phyloP scores from a whole-genome alignment of 2,113 vertebrate species.

The Crypturellus undulatus region DNA sequence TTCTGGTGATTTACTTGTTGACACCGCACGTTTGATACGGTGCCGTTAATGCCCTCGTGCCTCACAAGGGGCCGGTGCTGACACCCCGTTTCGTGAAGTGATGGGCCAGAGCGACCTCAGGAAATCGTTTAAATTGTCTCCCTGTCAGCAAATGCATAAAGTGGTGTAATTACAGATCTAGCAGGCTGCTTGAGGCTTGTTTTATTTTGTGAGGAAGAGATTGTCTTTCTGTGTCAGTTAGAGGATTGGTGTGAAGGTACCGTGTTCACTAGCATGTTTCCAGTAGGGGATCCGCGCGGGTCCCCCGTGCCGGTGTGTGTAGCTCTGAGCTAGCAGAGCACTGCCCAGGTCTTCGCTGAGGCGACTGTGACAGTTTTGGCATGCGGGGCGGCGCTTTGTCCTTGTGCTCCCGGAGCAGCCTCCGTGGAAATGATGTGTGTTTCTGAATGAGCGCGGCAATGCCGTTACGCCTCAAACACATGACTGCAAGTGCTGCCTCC shows the following conservation, averaged over 20 bases:
- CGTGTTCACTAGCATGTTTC: background rate
- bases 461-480: slow-evolving; percentile 4
- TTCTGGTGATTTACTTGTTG: slow-evolving; percentile 83
- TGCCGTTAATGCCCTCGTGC: slow-evolving; percentile 80
- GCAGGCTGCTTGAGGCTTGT: background rate
- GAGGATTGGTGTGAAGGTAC: background rate
- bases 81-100: background rate
- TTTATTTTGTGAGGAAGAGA: background rate
- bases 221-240: background rate
- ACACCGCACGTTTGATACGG: slow-evolving; percentile 75
- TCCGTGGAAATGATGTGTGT: slow-evolving; percentile 7
- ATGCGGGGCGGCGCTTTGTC: background rate
- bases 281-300: background rate
- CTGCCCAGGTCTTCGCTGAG: background rate
- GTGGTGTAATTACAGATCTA: background rate
- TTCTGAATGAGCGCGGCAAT: slow-evolving; percentile 14
- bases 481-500: slow-evolving; percentile 5
- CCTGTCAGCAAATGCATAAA: slow-evolving; percentile 44
- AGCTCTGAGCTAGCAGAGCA: background rate
- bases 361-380: background rate
- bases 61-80: slow-evolving; percentile 70
- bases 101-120: background rate
- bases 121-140: slow-evolving; percentile 49
- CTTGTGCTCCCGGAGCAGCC: slow-evolving; percentile 25
- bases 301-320: background rate